Evolutionary conservation across 2,888 invertebrate species (phyloP).

Genomic region (Drosophila tripunctata): DNA sequence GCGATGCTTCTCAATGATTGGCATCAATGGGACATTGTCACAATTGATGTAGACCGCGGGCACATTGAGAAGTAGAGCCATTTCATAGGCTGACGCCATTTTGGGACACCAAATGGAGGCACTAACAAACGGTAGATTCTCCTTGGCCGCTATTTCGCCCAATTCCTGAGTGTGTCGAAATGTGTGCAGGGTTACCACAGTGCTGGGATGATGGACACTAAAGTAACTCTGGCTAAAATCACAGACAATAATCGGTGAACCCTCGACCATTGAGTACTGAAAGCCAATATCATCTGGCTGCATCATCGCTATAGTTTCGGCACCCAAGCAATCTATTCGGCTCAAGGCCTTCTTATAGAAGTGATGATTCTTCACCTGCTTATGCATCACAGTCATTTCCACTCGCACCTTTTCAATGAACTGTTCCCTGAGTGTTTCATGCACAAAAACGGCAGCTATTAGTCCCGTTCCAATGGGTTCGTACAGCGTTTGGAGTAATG

Average conservation of each 20-base stretch:
- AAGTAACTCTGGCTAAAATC: slow-evolving; percentile 60
- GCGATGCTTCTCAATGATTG: slow-evolving; percentile 18
- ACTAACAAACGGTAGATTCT: slow-evolving; percentile 41
- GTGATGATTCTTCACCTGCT: slow-evolving; percentile 39
- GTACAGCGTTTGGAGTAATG: slow-evolving; percentile 39
- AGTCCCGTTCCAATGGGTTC: slow-evolving; percentile 41
- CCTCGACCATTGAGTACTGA: slow-evolving; percentile 36
- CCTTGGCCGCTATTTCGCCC: slow-evolving; percentile 21
- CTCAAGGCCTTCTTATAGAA: slow-evolving; percentile 28
- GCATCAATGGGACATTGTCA: slow-evolving; percentile 19
- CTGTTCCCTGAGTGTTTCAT: slow-evolving; percentile 51
- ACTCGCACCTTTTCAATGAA: slow-evolving; percentile 35
- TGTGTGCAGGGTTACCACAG: slow-evolving; percentile 64
- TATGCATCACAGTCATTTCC: slow-evolving; percentile 43
- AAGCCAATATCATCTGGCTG: slow-evolving; percentile 51
- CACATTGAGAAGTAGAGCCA: slow-evolving; percentile 33
- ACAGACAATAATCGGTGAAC: slow-evolving; percentile 55
- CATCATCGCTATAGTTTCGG: slow-evolving; percentile 47
- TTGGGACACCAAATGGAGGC: slow-evolving; percentile 57
- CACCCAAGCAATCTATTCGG: slow-evolving; percentile 41
- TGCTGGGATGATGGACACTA: slow-evolving; percentile 40
- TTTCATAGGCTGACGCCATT: slow-evolving; percentile 53
- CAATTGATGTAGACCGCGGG: slow-evolving; percentile 55
- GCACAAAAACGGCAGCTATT: slow-evolving; percentile 55
- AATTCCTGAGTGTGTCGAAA: slow-evolving; percentile 51